Base-by-base conservation (phyloP, 2,888 invertebrate genomes). In the Eumacrocentrus americanus region DNA sequence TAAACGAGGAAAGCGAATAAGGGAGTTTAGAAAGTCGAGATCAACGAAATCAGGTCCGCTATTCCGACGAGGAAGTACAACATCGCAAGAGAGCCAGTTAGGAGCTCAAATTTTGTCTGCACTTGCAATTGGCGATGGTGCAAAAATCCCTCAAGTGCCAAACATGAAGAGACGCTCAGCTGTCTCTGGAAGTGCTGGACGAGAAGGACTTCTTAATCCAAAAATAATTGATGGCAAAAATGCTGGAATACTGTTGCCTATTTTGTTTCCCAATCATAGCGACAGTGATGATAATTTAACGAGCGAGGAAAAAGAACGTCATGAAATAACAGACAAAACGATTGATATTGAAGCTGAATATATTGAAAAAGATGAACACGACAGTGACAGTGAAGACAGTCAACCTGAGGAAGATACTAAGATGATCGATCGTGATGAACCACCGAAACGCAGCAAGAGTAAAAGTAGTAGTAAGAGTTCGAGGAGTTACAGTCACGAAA, bases 11-110 rank as follows among this genome's bases (percentile, higher is more conserved):
- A 83, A 59, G 75, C 72, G 64, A 75, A 83, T 68, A 75, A 79
- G 63, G 68, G 77, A 76, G 72, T 83, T 38, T 50, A 74, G 70
- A 67, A 86, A 70, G 82, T 83, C 72, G 6, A 68, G 76, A 56
- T 71, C 72, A 3, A 63, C 67, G 18, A 70, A 71, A 18, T 74
- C 78, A 0, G 79, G 79, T 2, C 78, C 81, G 1, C 42, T 79
- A 1, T 76, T 79, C 46, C 70, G 81, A 29, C 72, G 81, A 48
- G 90, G 89, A 50, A 92, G 92, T 76, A 90, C 90, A 42, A 90
- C 91, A 0, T 92, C 92, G 11, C 86, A 92, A 34, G 93, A 93
- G 75, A 92, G 92, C 69, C 91, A 92, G 78, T 83, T 89, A n/a
- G 88, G 87, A 52, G 84, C 88, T 35, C 89, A 89, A 74, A 85